Conservation (phyloP, 2,113 vertebrate genomes). For the Struthio camelus region DNA sequence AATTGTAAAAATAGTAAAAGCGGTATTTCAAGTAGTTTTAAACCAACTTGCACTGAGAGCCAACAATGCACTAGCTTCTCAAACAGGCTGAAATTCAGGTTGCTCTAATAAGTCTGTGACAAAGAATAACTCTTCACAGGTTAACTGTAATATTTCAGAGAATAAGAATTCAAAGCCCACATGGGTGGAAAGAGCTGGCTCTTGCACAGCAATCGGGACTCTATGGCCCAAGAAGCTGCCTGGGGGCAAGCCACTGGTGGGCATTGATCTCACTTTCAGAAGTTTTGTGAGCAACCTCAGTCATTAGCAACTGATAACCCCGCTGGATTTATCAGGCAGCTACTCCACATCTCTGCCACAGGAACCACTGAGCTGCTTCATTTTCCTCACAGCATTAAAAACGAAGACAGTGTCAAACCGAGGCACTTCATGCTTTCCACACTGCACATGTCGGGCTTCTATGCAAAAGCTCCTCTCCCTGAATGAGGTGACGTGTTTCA, state of each 20-base stretch:
- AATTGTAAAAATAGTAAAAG: neutral
- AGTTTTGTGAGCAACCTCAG: neutral
- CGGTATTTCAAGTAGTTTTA: neutral
- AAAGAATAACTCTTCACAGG: neutral
- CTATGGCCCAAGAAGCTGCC: neutral
- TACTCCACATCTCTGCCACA: neutral
- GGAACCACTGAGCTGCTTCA: neutral
- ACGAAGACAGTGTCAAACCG: neutral
- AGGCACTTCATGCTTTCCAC: rapidly evolving
- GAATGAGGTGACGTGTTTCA: neutral
- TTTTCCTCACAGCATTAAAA: neutral
- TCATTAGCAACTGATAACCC: neutral
- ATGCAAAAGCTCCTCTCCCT: neutral
- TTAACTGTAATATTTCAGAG: neutral
- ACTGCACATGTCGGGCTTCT: neutral
- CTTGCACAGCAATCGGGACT: neutral
- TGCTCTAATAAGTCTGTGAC: neutral
- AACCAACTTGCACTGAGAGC: neutral
- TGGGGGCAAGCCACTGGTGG: neutral
- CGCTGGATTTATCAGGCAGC: neutral
- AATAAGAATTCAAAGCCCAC: neutral
- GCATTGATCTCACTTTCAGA: neutral
- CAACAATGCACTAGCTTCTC: neutral
- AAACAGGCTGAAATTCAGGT: neutral
- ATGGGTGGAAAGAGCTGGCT: neutral